These are phyloP conservation scores for Pteruthius melanotis DNA, from an alignment of 2,113 vertebrate genomes.

Conservation along the genomic window DNA sequence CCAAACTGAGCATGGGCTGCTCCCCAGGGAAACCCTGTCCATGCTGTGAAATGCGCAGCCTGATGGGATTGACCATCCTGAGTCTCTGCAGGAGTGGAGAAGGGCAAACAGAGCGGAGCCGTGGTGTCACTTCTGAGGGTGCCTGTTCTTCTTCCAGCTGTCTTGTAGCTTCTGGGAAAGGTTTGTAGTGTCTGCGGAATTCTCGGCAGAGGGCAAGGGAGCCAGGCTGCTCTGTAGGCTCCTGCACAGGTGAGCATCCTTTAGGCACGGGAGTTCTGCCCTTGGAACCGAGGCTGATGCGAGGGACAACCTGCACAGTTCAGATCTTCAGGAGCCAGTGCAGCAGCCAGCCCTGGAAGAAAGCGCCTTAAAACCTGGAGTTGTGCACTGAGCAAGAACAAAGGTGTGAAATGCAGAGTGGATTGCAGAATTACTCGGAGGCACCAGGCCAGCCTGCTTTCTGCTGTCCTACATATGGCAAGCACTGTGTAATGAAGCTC, in stretches of 20 bases:
- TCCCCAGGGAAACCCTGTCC: fast-evolving
- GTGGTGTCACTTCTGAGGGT: neutral
- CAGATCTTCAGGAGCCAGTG: neutral
- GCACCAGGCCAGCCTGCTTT: neutral
- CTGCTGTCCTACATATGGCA: neutral
- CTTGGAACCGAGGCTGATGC: fast-evolving
- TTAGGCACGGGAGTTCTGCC: neutral
- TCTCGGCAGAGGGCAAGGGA: neutral
- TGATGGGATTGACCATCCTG: neutral
- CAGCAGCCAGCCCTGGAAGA: neutral
- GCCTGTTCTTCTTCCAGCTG: neutral
- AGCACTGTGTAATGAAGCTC: neutral
- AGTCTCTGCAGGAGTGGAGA: neutral
- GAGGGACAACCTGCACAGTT: neutral
- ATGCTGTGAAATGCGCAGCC: neutral
- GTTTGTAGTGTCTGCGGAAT: fast-evolving
- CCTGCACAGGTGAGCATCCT: neutral
- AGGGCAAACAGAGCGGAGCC: neutral
- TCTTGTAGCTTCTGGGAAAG: neutral
- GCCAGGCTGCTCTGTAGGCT: neutral
- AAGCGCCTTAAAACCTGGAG: neutral
- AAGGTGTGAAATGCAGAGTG: neutral
- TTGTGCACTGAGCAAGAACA: neutral
- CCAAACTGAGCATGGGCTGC: neutral
- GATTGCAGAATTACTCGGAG: neutral